Evolutionary conservation across 30 jellyfish, hydroid and myxozoan genomes (phyloP).

Genomic region (Cassiopea xamachana): DNA sequence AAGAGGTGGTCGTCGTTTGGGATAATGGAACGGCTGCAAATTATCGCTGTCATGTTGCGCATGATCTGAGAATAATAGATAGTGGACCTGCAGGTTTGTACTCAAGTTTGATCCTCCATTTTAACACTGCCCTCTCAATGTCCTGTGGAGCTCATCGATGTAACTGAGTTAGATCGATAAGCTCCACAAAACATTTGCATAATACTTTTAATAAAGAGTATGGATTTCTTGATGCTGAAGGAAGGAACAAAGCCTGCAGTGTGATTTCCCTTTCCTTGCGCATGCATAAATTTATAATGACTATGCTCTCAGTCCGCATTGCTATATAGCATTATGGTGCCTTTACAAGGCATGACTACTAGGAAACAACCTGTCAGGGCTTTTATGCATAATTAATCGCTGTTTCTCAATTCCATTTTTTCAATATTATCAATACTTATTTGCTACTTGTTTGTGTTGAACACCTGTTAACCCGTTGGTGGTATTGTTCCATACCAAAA

Average conservation of each 20-base stretch:
- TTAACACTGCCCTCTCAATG: neutral
- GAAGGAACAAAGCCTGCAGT: no score
- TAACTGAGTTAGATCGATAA: no score
- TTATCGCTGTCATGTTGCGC: constrained; percentile 83
- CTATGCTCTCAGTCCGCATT: neutral
- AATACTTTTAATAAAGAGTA: no score
- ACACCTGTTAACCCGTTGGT: neutral
- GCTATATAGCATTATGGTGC: neutral
- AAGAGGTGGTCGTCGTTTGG: constrained; percentile 96
- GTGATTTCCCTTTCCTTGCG: no score
- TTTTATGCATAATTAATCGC: neutral
- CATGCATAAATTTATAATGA: no score
- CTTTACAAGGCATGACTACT: neutral
- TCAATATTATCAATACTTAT: no score
- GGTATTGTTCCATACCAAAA: neutral
- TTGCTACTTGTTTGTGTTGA: neutral
- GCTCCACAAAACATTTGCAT: no score
- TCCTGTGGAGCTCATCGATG: no score
- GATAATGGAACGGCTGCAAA: constrained; percentile 98
- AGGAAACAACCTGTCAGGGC: neutral
- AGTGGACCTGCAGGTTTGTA: constrained; percentile 6
- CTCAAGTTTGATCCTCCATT: neutral
- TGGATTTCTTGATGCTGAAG: no score
- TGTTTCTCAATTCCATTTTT: neutral
- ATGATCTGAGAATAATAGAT: constrained; percentile 35